A percentile compares a stretch with the other conserved stretches of the same genome.
Conservation (phyloP, 2,888 invertebrate genomes). For the Gryllus longicercus region DNA sequence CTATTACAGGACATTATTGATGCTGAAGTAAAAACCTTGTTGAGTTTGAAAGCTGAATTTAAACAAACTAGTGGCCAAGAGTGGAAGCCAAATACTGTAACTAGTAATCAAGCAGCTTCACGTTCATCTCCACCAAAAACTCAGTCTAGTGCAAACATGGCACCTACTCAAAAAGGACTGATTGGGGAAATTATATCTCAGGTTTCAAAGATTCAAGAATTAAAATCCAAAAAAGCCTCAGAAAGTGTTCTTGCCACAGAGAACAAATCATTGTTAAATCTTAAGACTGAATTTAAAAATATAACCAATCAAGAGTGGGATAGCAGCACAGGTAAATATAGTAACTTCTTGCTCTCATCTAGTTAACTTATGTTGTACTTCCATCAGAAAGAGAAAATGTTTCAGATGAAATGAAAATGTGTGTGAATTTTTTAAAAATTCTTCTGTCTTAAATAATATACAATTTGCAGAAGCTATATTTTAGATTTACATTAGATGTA, state of each 20-base stretch:
- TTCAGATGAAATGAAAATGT: too few species aligned
- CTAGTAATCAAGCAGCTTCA: not conserved
- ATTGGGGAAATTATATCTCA: not conserved
- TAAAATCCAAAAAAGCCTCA: not conserved
- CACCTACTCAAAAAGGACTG: not conserved
- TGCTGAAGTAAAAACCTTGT: conserved; percentile 46
- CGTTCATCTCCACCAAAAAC: too few species aligned
- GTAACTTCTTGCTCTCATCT: too few species aligned
- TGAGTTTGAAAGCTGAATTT: conserved; percentile 49
- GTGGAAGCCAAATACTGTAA: conserved; percentile 27
- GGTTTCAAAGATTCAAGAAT: not conserved
- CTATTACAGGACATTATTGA: conserved; percentile 42
- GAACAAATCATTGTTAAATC: not conserved
- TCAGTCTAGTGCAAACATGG: not conserved
- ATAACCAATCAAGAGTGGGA: not conserved
- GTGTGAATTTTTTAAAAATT: not conserved
- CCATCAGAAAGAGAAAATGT: too few species aligned
- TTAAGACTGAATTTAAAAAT: not conserved
- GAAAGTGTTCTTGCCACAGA: not conserved
- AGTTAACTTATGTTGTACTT: too few species aligned
- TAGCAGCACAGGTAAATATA: not conserved
- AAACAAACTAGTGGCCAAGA: conserved; percentile 50
- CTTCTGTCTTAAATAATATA: not conserved
- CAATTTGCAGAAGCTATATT: too few species aligned
- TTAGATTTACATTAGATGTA: too few species aligned